A percentile compares a stretch with the other conserved stretches of the same genome.
Evolutionary conservation across 30 jellyfish, hydroid and myxozoan genomes (phyloP).

Genomic region (Morbakka virulenta): DNA sequence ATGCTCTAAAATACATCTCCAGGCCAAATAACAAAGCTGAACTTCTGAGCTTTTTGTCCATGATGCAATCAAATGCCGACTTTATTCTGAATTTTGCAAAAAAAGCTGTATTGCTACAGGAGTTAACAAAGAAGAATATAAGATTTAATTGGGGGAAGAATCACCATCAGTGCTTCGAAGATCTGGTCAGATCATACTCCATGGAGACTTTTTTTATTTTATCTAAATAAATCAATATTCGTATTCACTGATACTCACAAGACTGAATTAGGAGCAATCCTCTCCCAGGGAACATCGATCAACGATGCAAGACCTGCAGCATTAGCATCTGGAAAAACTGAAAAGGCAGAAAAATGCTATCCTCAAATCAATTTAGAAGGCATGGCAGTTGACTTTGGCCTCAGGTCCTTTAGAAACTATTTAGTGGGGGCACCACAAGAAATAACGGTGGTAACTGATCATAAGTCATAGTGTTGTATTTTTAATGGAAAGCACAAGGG

Average conservation of each 20-base stretch:
- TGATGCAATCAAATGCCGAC: slow-evolving; percentile 46
- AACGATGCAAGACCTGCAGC: too few species aligned
- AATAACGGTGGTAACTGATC: slow-evolving; percentile 21
- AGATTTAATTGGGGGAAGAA: slow-evolving; percentile 24
- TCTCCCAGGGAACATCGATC: too few species aligned
- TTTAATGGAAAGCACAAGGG: slow-evolving; percentile 2
- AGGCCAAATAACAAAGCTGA: slow-evolving; percentile 48
- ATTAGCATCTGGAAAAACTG: too few species aligned
- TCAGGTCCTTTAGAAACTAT: slow-evolving; percentile 16
- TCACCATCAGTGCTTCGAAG: slow-evolving; percentile 20
- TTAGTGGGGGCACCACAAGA: slow-evolving; percentile 31
- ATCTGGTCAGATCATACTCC: too few species aligned
- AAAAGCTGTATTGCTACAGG: slow-evolving; percentile 14
- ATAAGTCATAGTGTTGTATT: slow-evolving; percentile 37
- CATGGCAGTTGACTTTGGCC: too few species aligned
- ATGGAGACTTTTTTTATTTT: too few species aligned
- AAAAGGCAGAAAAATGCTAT: slow-evolving; percentile 8
- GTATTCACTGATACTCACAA: slow-evolving; percentile 22
- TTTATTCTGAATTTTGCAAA: slow-evolving; percentile 25
- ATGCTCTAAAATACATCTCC: slow-evolving; percentile 33
- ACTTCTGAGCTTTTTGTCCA: slow-evolving; percentile 35
- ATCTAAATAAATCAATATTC: slow-evolving; percentile 15
- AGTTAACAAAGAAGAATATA: slow-evolving; percentile 25
- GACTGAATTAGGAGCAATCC: slow-evolving; percentile 16
- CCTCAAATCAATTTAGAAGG: too few species aligned